Evolutionary conservation across 64 coral and sea anemone species (phyloP).

Genomic region (Anthopleura sola): DNA sequence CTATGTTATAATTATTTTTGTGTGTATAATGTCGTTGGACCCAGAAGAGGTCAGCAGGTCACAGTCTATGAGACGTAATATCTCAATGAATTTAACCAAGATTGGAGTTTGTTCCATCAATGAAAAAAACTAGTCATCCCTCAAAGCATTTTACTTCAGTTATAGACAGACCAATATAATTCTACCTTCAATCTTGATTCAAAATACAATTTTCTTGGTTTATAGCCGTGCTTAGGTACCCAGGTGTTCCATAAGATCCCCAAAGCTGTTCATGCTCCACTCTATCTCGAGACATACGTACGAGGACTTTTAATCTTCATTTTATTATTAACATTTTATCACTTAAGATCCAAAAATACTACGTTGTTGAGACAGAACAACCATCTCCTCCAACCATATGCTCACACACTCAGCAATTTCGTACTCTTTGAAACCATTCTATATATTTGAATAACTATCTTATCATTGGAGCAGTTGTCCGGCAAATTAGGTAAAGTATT

Average conservation of each 20-base stretch:
- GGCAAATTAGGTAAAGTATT: not conserved
- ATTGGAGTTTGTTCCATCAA: not conserved
- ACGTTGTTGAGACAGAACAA: not conserved
- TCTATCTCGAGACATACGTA: not conserved
- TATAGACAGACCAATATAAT: not conserved
- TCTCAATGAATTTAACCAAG: not conserved
- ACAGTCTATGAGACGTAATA: not conserved
- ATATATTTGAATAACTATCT: not conserved
- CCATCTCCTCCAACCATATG: not conserved
- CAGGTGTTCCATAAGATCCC: not conserved
- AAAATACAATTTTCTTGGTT: not conserved
- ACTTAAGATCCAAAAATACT: not conserved
- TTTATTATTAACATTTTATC: not conserved
- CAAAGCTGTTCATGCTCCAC: not conserved
- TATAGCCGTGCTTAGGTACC: not conserved
- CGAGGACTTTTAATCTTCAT: not conserved
- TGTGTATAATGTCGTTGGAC: not conserved
- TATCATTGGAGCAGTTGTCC: not conserved
- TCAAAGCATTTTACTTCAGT: not conserved
- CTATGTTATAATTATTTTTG: not conserved
- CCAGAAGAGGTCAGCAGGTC: not conserved
- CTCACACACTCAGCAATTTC: not conserved
- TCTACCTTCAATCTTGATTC: not conserved
- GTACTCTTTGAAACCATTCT: not conserved
- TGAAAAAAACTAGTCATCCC: not conserved